Base-by-base conservation (phyloP, 1,140 invertebrate species). In the Euura lappo region DNA sequence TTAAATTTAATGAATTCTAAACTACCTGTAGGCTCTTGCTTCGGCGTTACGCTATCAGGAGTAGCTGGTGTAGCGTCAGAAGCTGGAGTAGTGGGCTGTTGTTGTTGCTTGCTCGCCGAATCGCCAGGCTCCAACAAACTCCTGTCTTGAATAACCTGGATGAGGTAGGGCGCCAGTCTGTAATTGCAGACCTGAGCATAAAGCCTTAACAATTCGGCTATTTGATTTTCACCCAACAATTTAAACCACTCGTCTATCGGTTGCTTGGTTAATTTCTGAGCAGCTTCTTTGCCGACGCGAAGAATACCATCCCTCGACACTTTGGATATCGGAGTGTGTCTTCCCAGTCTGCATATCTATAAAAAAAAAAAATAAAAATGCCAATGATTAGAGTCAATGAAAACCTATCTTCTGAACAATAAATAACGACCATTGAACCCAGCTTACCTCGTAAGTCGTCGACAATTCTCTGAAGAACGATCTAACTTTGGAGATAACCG, bases 381-480 rank as follows among this genome's bases (percentile, higher is more conserved):
- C 28, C 45, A 44, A 68, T 68, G 69, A 28, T 28, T 28, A 28
- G 28, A 28, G 28, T 28, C 28, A 1, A 28, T 71, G 4, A 70
- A 44, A 44, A 68, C 68, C 68, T 72, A 13, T 65, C 47, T 51
- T n/a, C 60, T 28, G 42, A 69, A 51, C 13, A 75, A 75, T 51
- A 10, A 51, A 44, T 51, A 69, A 69, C 45, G 44, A 72, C 8
- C n/a, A 47, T 69, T 46, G 6, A 47, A 77, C 60, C 28, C 45
- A 70, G 71, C 84, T 84, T 78, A 93, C 93, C 89, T 99, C 97
- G 85, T 99, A 99, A 64, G 94, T 93, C 45, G 94, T 93, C 71
- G 95, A 97, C 0, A 99, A 88, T 85, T 99, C 97, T 70, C 94
- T 93, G 89, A 99, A 99, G 89, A 97, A 99, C 1, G 91, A 90